Evolutionary conservation across 2,797 vertebrate species (phyloP), one percentile per base, ranked within the genome.

Genomic region (Lagodon rhomboides): DNA sequence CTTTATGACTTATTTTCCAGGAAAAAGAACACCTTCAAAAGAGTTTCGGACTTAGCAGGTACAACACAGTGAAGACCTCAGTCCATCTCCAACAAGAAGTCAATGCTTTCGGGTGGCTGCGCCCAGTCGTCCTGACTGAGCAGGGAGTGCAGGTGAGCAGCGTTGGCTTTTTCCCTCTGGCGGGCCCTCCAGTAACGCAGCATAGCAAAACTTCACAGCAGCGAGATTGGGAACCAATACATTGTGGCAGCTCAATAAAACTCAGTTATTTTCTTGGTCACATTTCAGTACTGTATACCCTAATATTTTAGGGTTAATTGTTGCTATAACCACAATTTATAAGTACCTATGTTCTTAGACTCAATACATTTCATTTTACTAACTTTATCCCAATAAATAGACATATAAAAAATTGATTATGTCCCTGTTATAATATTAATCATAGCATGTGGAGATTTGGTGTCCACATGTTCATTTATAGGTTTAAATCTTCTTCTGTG

Each of bases 171-270:
- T 12, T 73, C 47, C 63, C 62, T 81, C 82, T 93, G 90, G 0
- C 86, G 2, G 55, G 25, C 81, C 2, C 79, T 65, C 95, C 95
- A 96, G 74, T 30, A 55, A 2, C 58, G 41, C 73, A 96, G 85
- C 94, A 95, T 95, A 64, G 85, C 79, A 20, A 96, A 96, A 86
- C 43, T 66, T 92, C 7, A 91, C 85, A 27, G 75, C 79, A 8
- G 77, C 4, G 77, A 96, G 72, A 4, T 77, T 84, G 62, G 96
- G 89, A 30, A 86, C 92, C 80, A 84, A 17, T 56, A n/a, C n/a
- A n/a, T n/a, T n/a, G n/a, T n/a, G 50, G 4, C 50, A 27, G 22
- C 34, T 18, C 5, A 15, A 23, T 16, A 54, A 20, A 46, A 30
- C 43, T 20, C 16, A 2, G 5, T 30, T 49, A 6, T 25, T 27